A percentile compares a stretch with the other conserved stretches of the same genome.
These are phyloP conservation scores for Liasis olivaceus DNA, from an alignment of 2,797 vertebrate species.

Conservation along the genomic window DNA sequence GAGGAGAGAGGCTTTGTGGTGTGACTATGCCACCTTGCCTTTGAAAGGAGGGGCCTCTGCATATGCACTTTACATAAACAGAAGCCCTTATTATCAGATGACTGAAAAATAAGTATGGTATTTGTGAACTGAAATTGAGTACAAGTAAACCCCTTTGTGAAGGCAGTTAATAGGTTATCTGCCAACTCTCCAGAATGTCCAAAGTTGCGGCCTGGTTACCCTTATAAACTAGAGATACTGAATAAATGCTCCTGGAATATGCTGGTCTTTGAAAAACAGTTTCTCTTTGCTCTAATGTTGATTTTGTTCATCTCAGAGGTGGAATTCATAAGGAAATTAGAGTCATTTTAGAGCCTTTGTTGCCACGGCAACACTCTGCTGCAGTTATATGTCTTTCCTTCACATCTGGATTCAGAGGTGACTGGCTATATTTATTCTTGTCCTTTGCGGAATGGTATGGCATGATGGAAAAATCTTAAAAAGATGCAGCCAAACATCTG, in stretches of 20 bases:
- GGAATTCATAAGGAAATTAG: constrained; percentile 73
- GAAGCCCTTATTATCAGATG: neutral
- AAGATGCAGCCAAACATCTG: constrained; percentile 49
- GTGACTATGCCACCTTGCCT: neutral
- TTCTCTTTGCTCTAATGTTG: constrained; percentile 63
- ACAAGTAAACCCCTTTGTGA: neutral
- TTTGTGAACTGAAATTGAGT: neutral
- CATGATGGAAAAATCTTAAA: constrained; percentile 48
- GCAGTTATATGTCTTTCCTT: constrained; percentile 66
- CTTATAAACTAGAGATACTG: constrained; percentile 27
- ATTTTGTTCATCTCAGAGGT: constrained; percentile 69
- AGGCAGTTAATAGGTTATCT: neutral
- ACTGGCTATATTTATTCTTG: constrained; percentile 68
- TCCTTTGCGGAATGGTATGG: constrained; percentile 55
- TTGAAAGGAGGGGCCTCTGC: neutral
- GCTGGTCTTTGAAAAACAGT: constrained; percentile 30
- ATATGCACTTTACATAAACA: neutral
- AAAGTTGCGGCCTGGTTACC: neutral
- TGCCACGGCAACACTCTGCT: constrained; percentile 71
- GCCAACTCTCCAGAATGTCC: neutral
- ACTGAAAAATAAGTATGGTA: neutral
- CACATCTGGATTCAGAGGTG: constrained; percentile 66
- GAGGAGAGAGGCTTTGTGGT: neutral
- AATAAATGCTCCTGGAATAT: constrained; percentile 52
- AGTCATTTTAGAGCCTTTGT: constrained; percentile 72